A percentile compares a stretch with the other conserved stretches of the same genome.
Evolutionary conservation across 2,888 invertebrate species (phyloP).

Genomic region (Dolichomitus sp.): DNA sequence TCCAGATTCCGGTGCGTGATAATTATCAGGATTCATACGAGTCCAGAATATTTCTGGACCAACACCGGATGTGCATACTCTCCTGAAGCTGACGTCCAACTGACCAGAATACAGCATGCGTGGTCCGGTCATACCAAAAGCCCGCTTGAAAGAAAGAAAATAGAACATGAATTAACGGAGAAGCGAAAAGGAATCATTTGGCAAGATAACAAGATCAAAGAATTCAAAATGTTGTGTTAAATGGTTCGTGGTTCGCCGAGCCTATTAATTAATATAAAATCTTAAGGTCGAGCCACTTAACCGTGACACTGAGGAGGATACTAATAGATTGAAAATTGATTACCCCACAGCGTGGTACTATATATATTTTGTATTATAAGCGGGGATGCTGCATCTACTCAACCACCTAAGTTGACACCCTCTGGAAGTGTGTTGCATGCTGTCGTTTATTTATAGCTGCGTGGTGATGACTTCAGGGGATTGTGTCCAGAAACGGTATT

Average conservation of each 20-base stretch:
- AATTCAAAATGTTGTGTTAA: neutral
- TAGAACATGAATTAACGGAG: neutral
- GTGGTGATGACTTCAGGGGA: constrained; percentile 36
- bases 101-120: constrained; percentile 17
- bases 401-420: constrained; percentile 42
- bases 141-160: neutral
- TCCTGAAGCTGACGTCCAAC: constrained; percentile 3
- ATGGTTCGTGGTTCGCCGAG: neutral
- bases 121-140: neutral
- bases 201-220: neutral
- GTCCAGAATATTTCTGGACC: constrained; percentile 1
- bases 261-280: constrained; percentile 1
- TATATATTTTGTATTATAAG: neutral
- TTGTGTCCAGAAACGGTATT: constrained; percentile 16
- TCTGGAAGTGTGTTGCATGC: constrained; percentile 32
- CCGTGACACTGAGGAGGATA: constrained; percentile 35
- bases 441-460: constrained; percentile 31
- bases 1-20: neutral
- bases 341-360: neutral
- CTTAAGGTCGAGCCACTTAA: constrained; percentile 28
- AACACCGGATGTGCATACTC: constrained; percentile 13
- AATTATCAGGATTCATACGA: constrained; percentile 18
- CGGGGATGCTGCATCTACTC: constrained; percentile 22
- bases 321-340: constrained; percentile 31
- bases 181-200: neutral